Percentiles rank a stretch among this genome's conserved stretches.
These are phyloP conservation scores for Balaeniceps rex DNA, from an alignment of 2,113 vertebrate genomes.

Conservation along the genomic window DNA sequence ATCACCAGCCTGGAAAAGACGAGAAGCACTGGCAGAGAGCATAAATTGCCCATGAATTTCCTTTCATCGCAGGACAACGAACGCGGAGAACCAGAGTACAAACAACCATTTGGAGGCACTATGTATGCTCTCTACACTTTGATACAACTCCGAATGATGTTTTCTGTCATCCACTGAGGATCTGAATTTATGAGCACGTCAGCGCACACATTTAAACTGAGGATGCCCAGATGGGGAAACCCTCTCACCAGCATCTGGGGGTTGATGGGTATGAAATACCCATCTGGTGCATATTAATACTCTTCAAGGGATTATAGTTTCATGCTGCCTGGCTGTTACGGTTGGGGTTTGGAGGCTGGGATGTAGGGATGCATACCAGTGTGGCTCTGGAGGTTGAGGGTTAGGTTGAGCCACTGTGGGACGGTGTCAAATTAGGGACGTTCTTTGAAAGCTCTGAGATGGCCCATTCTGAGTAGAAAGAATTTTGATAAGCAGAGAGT, in stretches of 20 bases:
- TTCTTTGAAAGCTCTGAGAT: slow-evolving; percentile 19
- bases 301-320: slow-evolving; percentile 30
- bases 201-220: not conserved
- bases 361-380: not conserved
- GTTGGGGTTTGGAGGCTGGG: not conserved
- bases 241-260: not conserved
- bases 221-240: slow-evolving; percentile 47
- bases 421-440: not conserved
- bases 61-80: not conserved
- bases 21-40: not conserved
- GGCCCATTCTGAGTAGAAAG: slow-evolving; percentile 26
- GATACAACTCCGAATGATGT: not conserved
- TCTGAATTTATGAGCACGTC: slow-evolving; percentile 14
- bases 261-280: not conserved
- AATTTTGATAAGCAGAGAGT: slow-evolving; percentile 41
- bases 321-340: slow-evolving; percentile 9
- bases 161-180: slow-evolving; percentile 1
- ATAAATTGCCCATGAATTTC: not conserved
- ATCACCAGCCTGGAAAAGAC: not conserved
- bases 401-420: not conserved
- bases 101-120: not conserved
- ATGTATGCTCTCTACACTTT: not conserved
- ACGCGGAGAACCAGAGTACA: not conserved
- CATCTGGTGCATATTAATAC: slow-evolving; percentile 45
- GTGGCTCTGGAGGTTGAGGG: slow-evolving; percentile 30